Conservation (phyloP, 30 jellyfish, hydroid and myxozoan genomes). For the Aurelia aurita region DNA sequence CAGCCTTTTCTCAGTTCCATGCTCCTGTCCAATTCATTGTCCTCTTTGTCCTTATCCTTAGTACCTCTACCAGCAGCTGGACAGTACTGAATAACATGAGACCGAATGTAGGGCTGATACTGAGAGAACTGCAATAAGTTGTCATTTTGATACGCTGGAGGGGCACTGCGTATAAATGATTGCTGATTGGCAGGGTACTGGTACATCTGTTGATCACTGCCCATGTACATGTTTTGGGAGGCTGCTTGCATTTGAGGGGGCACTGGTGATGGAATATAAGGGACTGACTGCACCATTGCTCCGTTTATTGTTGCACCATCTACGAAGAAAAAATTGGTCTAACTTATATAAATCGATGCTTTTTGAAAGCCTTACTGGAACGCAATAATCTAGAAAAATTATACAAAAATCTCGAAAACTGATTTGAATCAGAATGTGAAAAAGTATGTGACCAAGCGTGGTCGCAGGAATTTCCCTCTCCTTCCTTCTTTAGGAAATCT, state of each 20-base stretch:
- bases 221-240: conserved; percentile 17
- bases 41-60: conserved; percentile 59
- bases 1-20: conserved; percentile 24
- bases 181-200: conserved; percentile 29
- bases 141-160: conserved; percentile 28
- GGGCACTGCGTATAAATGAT: conserved; percentile 27
- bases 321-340: background rate
- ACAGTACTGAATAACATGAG: background rate
- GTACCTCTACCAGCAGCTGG: conserved; percentile 64
- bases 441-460: too few species aligned
- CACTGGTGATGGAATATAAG: conserved; percentile 45
- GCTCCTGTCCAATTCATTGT: conserved; percentile 22
- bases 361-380: too few species aligned
- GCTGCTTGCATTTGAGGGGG: conserved; percentile 8
- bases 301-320: conserved; percentile 25
- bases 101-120: conserved; percentile 39
- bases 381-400: too few species aligned
- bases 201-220: conserved; percentile 13
- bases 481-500: too few species aligned
- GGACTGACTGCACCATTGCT: conserved; percentile 3
- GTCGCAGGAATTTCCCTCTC: too few species aligned
- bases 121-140: conserved; percentile 18
- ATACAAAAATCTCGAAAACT: too few species aligned
- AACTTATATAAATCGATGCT: too few species aligned
- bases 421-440: too few species aligned